A percentile compares a stretch with the other conserved stretches of the same genome.
Conservation (phyloP, 2,797 vertebrate genomes). For the Scolopax rusticola region DNA sequence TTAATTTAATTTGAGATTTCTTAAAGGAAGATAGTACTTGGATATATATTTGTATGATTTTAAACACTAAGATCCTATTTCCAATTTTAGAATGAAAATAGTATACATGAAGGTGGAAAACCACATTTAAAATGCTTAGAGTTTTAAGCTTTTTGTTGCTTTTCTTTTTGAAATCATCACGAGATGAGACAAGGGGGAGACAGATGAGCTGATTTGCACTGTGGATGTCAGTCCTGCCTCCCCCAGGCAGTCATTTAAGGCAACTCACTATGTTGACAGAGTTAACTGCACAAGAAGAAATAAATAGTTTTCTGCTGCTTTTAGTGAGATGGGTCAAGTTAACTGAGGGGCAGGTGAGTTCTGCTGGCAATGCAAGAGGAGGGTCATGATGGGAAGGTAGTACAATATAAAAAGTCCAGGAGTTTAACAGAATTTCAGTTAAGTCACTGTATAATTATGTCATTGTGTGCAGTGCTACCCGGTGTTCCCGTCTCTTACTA, state of each 20-base stretch:
- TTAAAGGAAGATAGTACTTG: background rate
- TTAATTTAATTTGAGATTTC: background rate
- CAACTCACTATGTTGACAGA: background rate
- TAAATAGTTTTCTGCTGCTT: background rate
- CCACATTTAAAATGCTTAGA: background rate
- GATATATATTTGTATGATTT: background rate
- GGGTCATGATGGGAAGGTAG: background rate
- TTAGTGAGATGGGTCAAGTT: background rate
- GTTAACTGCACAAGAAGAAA: background rate
- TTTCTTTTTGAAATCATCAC: background rate
- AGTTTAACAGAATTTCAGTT: background rate
- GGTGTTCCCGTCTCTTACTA: background rate
- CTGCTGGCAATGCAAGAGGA: background rate
- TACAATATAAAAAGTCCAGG: background rate
- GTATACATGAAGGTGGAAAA: background rate
- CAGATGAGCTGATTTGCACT: background rate
- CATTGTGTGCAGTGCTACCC: background rate
- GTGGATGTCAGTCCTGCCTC: background rate
- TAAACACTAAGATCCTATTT: background rate
- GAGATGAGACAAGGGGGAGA: background rate
- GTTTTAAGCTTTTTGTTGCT: background rate
- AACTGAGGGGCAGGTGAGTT: background rate
- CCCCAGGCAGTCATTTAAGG: background rate
- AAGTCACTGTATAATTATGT: background rate
- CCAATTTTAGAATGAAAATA: background rate